Conservation (phyloP, 2,888 invertebrate genomes). For the Morpho helenor region DNA sequence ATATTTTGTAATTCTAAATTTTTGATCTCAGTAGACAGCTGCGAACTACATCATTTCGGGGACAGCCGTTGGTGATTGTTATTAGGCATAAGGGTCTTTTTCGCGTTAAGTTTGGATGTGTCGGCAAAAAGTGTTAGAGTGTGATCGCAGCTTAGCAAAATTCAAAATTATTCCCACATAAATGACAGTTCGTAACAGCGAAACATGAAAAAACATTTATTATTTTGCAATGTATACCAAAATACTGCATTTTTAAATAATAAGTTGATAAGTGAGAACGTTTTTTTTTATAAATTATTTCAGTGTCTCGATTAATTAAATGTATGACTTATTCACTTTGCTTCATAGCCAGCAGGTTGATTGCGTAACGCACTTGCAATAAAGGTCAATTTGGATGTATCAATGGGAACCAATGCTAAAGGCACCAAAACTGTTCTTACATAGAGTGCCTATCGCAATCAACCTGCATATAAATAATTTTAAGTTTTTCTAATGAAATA, state of each 20-base stretch:
- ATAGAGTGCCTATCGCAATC: too few relatives aligned
- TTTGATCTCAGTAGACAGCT: conserved; percentile 74
- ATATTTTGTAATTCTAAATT: conserved; percentile 60
- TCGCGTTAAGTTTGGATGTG: conserved; percentile 73
- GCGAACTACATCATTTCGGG: conserved; percentile 59
- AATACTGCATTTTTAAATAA: conserved; percentile 76
- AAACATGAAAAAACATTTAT: conserved; percentile 49
- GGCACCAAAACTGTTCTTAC: too few relatives aligned
- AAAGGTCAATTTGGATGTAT: too few relatives aligned
- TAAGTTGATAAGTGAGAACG: conserved; percentile 70
- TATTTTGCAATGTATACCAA: conserved; percentile 74
- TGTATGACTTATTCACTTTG: conserved; percentile 48
- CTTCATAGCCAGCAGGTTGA: conserved; percentile 52
- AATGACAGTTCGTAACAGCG: conserved; percentile 44
- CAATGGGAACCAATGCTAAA: too few relatives aligned
- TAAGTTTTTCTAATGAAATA: conserved; percentile 50
- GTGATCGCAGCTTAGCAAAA: conserved; percentile 40
- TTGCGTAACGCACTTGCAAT: too few relatives aligned
- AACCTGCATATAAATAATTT: conserved; percentile 34
- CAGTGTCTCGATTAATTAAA: conserved; percentile 41
- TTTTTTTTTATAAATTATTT: conserved; percentile 44
- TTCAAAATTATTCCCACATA: conserved; percentile 29
- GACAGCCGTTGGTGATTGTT: conserved; percentile 67
- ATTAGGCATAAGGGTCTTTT: conserved; percentile 48
- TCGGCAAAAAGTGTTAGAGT: conserved; percentile 54